These are phyloP conservation scores for Oenanthe oenanthe DNA, from an alignment of 2,113 vertebrate genomes.

Conservation along the genomic window DNA sequence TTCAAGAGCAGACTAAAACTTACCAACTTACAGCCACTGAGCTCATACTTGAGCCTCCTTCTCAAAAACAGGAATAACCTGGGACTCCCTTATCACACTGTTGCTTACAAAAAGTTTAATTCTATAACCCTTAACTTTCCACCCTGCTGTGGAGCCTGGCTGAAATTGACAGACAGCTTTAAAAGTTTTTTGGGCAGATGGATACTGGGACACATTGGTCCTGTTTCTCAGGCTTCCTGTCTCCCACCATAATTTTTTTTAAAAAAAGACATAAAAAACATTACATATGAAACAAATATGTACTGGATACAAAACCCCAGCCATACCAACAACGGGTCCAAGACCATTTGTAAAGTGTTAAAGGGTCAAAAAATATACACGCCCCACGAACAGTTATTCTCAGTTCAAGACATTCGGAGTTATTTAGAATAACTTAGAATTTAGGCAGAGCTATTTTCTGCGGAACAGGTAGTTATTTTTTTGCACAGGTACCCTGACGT, in stretches of 20 bases:
- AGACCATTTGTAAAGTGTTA: neutral
- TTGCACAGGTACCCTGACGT: neutral
- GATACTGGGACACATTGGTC: neutral
- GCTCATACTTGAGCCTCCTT: neutral
- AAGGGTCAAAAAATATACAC: neutral
- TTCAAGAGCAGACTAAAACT: neutral
- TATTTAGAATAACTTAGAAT: neutral
- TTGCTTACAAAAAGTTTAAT: neutral
- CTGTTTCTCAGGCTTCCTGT: neutral
- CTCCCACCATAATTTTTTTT: neutral
- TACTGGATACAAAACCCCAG: neutral
- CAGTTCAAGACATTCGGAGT: neutral
- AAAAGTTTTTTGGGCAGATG: neutral
- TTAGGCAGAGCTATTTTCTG: neutral
- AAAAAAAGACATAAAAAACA: neutral
- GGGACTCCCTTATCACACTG: neutral
- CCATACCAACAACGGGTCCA: neutral
- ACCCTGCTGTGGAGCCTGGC: neutral
- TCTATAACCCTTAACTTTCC: neutral
- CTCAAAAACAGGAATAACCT: neutral
- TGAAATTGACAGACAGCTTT: neutral
- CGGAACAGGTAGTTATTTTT: neutral
- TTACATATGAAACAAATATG: neutral
- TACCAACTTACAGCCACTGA: neutral
- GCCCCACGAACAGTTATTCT: rapidly evolving